Percentiles rank a stretch among this genome's conserved stretches.
phyloP scores from a whole-genome alignment of 2,797 vertebrate genomes.

The Orestias chungarensis region DNA sequence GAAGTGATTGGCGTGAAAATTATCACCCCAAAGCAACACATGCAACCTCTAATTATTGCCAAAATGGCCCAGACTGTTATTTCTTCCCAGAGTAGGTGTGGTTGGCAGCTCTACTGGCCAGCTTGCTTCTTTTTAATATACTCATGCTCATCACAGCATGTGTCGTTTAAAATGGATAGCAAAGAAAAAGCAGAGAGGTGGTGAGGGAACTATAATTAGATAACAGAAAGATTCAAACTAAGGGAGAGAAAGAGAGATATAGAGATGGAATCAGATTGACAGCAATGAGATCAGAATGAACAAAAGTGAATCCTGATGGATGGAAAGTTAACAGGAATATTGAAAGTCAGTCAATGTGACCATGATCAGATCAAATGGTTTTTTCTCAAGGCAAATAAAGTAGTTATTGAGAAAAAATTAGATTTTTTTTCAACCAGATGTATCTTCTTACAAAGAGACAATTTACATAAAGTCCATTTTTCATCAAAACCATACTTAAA shows the following conservation, averaged over 20 bases:
- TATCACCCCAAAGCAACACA: neutral
- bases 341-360: neutral
- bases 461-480: neutral
- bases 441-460: neutral
- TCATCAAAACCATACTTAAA: neutral
- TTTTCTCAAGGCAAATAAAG: neutral
- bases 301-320: neutral
- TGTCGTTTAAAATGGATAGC: slow-evolving; percentile 32
- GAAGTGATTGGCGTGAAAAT: neutral
- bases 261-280: slow-evolving; percentile 7
- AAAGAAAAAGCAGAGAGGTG: slow-evolving; percentile 3
- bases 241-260: slow-evolving; percentile 8
- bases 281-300: slow-evolving; percentile 1
- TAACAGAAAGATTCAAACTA: slow-evolving; percentile 15
- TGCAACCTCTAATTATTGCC: neutral
- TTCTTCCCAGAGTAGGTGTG: neutral
- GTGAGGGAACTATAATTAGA: slow-evolving; percentile 23
- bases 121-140: slow-evolving; percentile 26
- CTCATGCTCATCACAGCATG: slow-evolving; percentile 40
- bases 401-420: neutral
- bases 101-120: slow-evolving; percentile 7
- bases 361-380: neutral
- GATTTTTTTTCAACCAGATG: neutral
- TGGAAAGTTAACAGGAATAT: neutral
- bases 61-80: neutral